Percentiles rank a stretch among this genome's conserved stretches.
These are phyloP conservation scores for Gobiocypris rarus DNA, from an alignment of 2,113 vertebrate genomes.

Conservation along the genomic window DNA sequence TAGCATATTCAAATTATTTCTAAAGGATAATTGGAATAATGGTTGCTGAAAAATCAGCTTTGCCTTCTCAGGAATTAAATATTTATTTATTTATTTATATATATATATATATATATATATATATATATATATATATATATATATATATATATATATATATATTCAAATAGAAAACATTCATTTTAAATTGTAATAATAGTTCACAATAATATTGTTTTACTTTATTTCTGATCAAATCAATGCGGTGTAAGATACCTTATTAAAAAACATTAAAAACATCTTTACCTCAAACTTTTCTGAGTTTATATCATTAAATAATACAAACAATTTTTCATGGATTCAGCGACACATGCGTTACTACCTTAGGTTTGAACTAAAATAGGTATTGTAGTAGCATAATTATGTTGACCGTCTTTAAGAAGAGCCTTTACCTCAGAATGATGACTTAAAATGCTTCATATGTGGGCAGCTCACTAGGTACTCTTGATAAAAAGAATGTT, in stretches of 20 bases:
- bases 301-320: no score
- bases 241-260: background rate
- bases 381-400: background rate
- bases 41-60: background rate
- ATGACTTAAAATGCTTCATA: background rate
- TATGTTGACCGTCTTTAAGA: background rate
- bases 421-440: background rate
- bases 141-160: no score
- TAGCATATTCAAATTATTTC: background rate
- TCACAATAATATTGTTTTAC: background rate
- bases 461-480: background rate
- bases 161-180: background rate
- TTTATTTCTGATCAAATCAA: background rate
- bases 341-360: background rate
- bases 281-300: background rate
- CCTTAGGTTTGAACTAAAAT: background rate
- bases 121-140: no score
- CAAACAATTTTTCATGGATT: no score
- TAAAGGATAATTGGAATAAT: background rate
- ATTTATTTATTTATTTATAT: no score
- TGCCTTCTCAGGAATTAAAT: background rate
- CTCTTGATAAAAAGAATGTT: conserved; percentile 15
- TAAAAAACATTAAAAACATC: background rate
- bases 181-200: background rate
- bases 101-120: no score